Conservation (phyloP, 2,113 vertebrate species). For the Zeus faber region DNA sequence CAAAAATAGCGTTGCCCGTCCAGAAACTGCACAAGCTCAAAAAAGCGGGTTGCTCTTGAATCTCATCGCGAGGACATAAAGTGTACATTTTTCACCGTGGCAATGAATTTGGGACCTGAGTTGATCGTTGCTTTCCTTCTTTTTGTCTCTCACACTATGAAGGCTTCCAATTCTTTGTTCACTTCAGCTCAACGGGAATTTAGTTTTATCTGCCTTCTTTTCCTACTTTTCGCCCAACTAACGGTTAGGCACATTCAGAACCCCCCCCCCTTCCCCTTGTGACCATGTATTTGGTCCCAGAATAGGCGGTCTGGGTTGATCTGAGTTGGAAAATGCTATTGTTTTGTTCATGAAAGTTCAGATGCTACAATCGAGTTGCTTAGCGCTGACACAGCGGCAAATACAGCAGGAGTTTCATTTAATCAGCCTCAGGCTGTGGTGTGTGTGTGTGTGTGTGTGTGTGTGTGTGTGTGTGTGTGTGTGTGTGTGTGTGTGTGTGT, state of each 20-base stretch:
- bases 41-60: too few relatives aligned
- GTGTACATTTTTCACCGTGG: too few relatives aligned
- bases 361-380: slow-evolving; percentile 21
- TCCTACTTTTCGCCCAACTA: too few relatives aligned
- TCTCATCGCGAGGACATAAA: too few relatives aligned
- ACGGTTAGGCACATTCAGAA: background rate
- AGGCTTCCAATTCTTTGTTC: too few relatives aligned
- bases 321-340: slow-evolving; percentile 12
- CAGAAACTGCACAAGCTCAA: too few relatives aligned
- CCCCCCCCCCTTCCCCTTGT: background rate
- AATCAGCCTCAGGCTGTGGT: background rate
- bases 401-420: background rate
- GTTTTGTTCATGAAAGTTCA: slow-evolving; percentile 12
- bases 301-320: too few relatives aligned
- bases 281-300: background rate
- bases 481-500: background rate
- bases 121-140: too few relatives aligned
- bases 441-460: background rate
- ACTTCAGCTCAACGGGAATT: too few relatives aligned
- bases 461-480: slow-evolving; percentile 5
- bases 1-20: slow-evolving; percentile 15
- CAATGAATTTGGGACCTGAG: too few relatives aligned
- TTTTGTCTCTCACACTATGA: too few relatives aligned
- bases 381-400: background rate
- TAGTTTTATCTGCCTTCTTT: too few relatives aligned